These are phyloP conservation scores for Thinocorus orbignyianus DNA, from an alignment of 2,113 vertebrate species.

Conservation along the genomic window DNA sequence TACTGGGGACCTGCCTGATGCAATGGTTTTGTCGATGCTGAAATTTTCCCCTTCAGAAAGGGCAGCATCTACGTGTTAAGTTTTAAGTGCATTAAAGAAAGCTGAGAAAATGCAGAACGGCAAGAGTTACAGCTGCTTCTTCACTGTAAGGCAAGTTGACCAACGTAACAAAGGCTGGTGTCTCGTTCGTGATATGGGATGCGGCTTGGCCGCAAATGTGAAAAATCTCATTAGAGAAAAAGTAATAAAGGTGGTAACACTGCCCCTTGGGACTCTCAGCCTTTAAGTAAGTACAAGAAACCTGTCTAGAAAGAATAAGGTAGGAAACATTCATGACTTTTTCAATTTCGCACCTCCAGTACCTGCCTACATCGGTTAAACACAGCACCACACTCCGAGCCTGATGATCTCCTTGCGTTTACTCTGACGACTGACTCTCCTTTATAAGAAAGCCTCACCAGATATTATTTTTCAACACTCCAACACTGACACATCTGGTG, in stretches of 20 bases:
- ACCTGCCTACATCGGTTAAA: slow-evolving; percentile 18
- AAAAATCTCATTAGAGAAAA: slow-evolving; percentile 50
- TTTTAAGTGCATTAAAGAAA: not conserved
- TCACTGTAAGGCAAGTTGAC: not conserved
- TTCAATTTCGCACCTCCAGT: slow-evolving; percentile 54
- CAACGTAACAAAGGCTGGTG: not conserved
- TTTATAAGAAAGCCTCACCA: not conserved
- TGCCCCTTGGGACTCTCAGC: not conserved
- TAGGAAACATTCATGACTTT: not conserved
- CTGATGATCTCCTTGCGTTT: not conserved
- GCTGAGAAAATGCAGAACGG: not conserved
- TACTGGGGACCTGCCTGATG: not conserved
- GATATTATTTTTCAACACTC: slow-evolving; percentile 6
- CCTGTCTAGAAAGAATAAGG: slow-evolving; percentile 7
- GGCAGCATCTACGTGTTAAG: not conserved
- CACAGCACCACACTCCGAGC: not conserved
- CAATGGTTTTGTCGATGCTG: not conserved
- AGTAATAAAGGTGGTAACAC: slow-evolving; percentile 34
- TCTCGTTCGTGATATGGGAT: slow-evolving; percentile 2
- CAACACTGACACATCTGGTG: not conserved
- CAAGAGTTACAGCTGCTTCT: not conserved
- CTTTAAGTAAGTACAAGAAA: slow-evolving; percentile 38
- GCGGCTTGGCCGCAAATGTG: not conserved
- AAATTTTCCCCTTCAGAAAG: not conserved
- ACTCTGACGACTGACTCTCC: not conserved